Conservation (phyloP, 2,113 vertebrate species). For the Fulmarus glacialis region DNA sequence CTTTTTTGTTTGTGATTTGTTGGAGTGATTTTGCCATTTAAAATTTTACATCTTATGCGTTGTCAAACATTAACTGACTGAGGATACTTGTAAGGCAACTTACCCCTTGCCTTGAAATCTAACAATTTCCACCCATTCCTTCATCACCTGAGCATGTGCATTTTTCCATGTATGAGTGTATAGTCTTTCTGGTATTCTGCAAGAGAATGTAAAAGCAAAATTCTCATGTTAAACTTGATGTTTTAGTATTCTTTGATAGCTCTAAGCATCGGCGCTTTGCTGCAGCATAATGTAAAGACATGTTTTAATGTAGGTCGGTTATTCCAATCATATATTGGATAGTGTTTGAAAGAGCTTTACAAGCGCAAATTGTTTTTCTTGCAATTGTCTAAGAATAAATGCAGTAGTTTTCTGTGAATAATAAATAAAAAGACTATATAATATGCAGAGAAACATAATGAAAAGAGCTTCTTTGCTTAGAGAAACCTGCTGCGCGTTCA, state of each 20-base stretch:
- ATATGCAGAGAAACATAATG: not conserved
- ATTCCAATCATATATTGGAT: not conserved
- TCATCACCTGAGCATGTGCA: accelerated
- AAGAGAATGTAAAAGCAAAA: not conserved
- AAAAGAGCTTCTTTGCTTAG: not conserved
- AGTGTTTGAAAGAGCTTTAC: not conserved
- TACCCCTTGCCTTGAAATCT: not conserved
- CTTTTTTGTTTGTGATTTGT: not conserved
- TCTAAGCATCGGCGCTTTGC: not conserved
- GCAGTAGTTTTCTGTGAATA: not conserved
- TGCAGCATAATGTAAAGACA: not conserved
- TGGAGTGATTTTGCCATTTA: not conserved
- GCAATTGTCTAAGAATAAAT: not conserved
- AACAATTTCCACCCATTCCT: not conserved
- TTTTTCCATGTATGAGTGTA: not conserved
- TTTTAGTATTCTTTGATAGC: not conserved
- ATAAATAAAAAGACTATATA: slow-evolving; percentile 2
- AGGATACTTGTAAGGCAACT: not conserved
- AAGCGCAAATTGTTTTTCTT: slow-evolving; percentile 1
- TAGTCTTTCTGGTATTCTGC: not conserved
- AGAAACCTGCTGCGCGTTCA: not conserved
- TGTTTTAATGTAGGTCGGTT: not conserved
- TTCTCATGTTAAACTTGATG: not conserved
- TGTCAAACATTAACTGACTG: not conserved
- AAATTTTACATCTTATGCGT: not conserved